Conservation (phyloP, 2,797 vertebrate species). For the Diceros bicornis region DNA sequence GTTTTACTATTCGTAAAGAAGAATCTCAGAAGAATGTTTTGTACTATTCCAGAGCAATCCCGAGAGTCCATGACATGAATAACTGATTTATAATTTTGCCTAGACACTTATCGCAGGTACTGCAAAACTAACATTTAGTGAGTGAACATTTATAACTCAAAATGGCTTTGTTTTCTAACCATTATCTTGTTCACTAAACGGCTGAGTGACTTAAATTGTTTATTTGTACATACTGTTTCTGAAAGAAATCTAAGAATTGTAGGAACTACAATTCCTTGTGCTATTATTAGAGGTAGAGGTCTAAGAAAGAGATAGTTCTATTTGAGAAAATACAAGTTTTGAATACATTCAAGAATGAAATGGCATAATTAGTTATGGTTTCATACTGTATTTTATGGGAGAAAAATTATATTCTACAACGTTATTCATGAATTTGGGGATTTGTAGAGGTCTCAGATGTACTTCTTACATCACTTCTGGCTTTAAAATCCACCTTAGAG, state of each 20-base stretch:
- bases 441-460: not conserved
- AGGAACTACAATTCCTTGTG: constrained; percentile 30
- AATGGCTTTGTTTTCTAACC: constrained; percentile 53
- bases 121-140: constrained; percentile 57
- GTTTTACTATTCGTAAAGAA: constrained; percentile 20
- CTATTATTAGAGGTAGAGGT: constrained; percentile 22
- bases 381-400: not conserved
- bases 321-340: constrained; percentile 24
- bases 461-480: not conserved
- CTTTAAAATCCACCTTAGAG: constrained; percentile 9
- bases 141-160: constrained; percentile 54
- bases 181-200: constrained; percentile 30
- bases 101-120: not conserved
- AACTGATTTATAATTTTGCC: constrained; percentile 51
- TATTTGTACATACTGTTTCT: constrained; percentile 45
- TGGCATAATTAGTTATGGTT: constrained; percentile 18
- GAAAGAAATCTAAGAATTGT: constrained; percentile 51
- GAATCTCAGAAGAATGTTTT: not conserved
- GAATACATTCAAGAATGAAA: constrained; percentile 57
- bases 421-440: not conserved
- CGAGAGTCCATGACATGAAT: not conserved
- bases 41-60: constrained; percentile 40
- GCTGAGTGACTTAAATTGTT: not conserved
- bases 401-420: constrained; percentile 1
- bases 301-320: constrained; percentile 37